Base-by-base conservation (phyloP, 2,797 vertebrate species). In the Hyperoplus lanceolatus region DNA sequence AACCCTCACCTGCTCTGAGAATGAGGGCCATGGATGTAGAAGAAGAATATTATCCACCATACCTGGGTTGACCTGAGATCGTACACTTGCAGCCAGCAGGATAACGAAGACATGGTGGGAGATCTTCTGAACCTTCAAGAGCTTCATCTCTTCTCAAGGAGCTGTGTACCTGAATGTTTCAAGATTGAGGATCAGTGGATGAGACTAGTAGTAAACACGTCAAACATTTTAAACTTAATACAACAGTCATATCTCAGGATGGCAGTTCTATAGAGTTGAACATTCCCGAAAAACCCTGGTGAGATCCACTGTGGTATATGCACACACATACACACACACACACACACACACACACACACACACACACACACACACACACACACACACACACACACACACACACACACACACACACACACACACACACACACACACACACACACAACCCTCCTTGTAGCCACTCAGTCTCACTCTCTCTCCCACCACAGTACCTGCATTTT, bases 51-150 rank as follows among this genome's bases (percentile, higher is more conserved):
- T 29, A 29, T 62, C 56, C 84, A 13, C 48, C 7, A 0, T 70
- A 96, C 95, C 95, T 93, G 95, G 95, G 86, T 95, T 96, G 70
- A 96, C 95, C 82, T 96, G 95, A 63, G 88, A 73, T 66, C 45
- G 90, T 11, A 70, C 93, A 2, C 86, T 36, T 49, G 77, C 80
- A 64, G 77, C 81, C 66, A 91, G 75, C 53, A 95, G 82, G 64
- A 92, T 4, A 21, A 95, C 53, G 71, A 88, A 61, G 45, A 86
- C 55, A 6, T 81, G 57, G 54, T 55, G 82, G 16, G 72, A 77
- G 70, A 87, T 80, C 79, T 72, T 74, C 38, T 78, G 74, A 49
- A 77, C 71, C 77, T 64, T 82, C 82, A 73, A 79, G 77, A 88
- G 75, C 81, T 68, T 89, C 89, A 89, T 86, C 60, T 81, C 82